These are phyloP conservation scores for Thryonomys swinderianus DNA, from an alignment of 2,113 vertebrate genomes.

Conservation along the genomic window DNA sequence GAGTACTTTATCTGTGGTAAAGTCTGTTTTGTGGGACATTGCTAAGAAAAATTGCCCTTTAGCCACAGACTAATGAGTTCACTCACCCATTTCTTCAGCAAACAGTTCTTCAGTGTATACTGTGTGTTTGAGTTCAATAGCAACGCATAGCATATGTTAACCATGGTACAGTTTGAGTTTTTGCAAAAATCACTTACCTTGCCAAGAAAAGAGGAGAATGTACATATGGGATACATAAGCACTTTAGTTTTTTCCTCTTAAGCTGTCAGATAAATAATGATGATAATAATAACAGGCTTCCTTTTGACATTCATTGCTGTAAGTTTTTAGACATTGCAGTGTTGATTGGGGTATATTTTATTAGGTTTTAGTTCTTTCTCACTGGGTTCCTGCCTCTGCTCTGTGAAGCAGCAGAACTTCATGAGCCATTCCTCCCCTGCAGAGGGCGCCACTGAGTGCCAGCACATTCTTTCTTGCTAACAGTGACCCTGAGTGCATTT, in stretches of 20 bases:
- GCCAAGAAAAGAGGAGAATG: background rate
- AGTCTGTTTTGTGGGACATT: background rate
- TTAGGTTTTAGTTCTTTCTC: background rate
- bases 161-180: background rate
- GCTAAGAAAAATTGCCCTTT: background rate
- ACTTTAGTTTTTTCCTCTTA: background rate
- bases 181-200: slow-evolving; percentile 11
- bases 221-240: background rate
- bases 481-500: background rate
- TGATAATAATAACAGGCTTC: background rate
- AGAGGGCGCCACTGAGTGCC: background rate
- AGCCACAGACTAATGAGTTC: background rate
- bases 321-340: background rate
- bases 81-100: background rate
- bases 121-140: background rate
- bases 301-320: background rate
- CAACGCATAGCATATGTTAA: background rate
- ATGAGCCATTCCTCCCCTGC: background rate
- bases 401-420: background rate
- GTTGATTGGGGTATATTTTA: background rate
- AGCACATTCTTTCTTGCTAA: background rate
- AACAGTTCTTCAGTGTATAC: background rate
- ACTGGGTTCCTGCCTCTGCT: background rate
- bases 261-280: background rate
- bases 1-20: background rate